phyloP scores from a whole-genome alignment of 2,797 vertebrate species.

The Amblyopsis hoosieri region DNA sequence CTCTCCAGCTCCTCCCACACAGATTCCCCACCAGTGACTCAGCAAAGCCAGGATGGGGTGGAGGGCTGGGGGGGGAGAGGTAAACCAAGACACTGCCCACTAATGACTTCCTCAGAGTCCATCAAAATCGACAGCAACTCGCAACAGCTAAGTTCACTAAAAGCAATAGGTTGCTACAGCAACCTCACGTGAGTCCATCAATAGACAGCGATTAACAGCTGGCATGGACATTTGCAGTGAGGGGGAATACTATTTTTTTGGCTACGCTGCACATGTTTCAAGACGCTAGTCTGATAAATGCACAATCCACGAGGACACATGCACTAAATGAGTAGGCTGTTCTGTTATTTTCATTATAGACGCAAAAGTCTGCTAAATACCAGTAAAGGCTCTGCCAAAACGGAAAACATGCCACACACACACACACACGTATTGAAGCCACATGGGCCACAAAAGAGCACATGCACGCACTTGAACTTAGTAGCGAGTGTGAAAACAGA shows the following conservation, averaged over 20 bases:
- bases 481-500: slow-evolving; percentile 18
- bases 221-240: not conserved
- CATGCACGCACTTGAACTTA: slow-evolving; percentile 3
- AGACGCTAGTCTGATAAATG: not conserved
- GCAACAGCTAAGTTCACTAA: slow-evolving; percentile 1
- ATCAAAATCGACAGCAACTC: not conserved
- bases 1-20: slow-evolving; percentile 5
- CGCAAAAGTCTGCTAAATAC: slow-evolving; percentile 1
- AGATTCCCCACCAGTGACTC: slow-evolving; percentile 33
- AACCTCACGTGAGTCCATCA: not conserved
- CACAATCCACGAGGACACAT: not conserved
- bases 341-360: slow-evolving; percentile 3
- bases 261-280: not conserved
- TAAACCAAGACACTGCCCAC: slow-evolving; percentile 5
- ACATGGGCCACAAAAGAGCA: slow-evolving; percentile 41
- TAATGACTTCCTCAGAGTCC: not conserved
- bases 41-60: slow-evolving; percentile 3
- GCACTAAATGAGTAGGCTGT: not conserved
- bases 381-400: slow-evolving; percentile 31
- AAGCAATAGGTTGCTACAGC: not conserved
- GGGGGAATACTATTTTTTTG: not conserved
- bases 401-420: slow-evolving; percentile 26
- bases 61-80: not conserved
- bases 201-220: not conserved
- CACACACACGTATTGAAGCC: slow-evolving; percentile 46